Evolutionary conservation across 2,888 invertebrate genomes (phyloP).

Genomic region (Drosophila rubida): DNA sequence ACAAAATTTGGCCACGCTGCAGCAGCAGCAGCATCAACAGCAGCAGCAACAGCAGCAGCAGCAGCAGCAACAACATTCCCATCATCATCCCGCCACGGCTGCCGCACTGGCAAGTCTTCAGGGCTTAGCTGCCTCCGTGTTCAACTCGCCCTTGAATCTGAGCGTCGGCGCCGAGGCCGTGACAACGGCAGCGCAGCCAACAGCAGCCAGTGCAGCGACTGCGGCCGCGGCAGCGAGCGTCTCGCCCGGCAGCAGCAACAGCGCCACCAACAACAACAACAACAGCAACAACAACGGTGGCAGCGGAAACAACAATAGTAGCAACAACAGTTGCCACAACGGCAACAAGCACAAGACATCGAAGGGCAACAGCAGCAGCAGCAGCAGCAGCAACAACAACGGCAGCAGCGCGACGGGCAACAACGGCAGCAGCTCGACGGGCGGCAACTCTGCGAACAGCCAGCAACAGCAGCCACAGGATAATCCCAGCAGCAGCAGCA

Average conservation of each 20-base stretch:
- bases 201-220: conserved; percentile 30
- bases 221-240: conserved; percentile 32
- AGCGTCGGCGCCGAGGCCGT: conserved; percentile 87
- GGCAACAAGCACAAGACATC: conserved; percentile 66
- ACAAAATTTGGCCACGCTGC: conserved; percentile 91
- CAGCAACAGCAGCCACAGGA: conserved; percentile 70
- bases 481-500: conserved; percentile 78
- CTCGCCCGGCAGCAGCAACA: conserved; percentile 49
- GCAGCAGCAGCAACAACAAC: conserved; percentile 36
- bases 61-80: conserved; percentile 85
- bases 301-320: conserved; percentile 27
- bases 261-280: conserved; percentile 24
- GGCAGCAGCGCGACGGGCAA: conserved; percentile 43
- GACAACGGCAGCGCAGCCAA: conserved; percentile 46
- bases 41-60: conserved; percentile 69
- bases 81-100: conserved; percentile 72
- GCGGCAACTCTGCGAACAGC: conserved; percentile 52
- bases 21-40: conserved; percentile 86
- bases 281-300: conserved; percentile 26
- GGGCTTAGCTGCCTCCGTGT: conserved; percentile 87
- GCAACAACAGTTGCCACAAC: conserved; percentile 38
- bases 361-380: conserved; percentile 54
- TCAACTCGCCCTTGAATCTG: conserved; percentile 93
- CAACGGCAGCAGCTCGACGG: conserved; percentile 47
- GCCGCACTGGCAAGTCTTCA: conserved; percentile 89